These are phyloP conservation scores for Philopedon plagiatum DNA, from an alignment of 2,888 invertebrate genomes.

Conservation along the genomic window DNA sequence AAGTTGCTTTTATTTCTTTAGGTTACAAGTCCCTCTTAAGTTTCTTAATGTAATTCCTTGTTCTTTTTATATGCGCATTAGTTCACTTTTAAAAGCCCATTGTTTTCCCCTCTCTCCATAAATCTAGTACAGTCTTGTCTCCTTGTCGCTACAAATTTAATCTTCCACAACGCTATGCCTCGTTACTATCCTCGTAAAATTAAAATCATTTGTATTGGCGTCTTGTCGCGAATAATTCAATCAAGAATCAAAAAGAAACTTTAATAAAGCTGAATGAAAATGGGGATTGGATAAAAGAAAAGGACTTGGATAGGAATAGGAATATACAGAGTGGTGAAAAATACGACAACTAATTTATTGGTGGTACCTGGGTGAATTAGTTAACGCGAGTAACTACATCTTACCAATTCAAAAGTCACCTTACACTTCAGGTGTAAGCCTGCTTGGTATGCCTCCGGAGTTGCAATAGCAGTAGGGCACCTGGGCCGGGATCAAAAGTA, in stretches of 20 bases:
- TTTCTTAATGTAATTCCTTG: background rate
- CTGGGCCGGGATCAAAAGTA: too few relatives aligned
- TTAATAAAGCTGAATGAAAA: background rate
- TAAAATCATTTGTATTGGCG: constrained; percentile 27
- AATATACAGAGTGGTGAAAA: too few relatives aligned
- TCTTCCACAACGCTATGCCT: constrained; percentile 23
- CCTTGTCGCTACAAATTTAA: constrained; percentile 27
- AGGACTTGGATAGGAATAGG: too few relatives aligned
- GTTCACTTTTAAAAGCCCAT: background rate
- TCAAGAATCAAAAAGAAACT: constrained; percentile 9
- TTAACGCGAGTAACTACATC: too few relatives aligned
- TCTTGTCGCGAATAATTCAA: constrained; percentile 37
- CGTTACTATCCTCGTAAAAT: constrained; percentile 20
- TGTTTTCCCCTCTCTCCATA: constrained; percentile 28
- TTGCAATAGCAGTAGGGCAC: too few relatives aligned
- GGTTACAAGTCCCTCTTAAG: background rate
- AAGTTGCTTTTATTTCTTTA: background rate
- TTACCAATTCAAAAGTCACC: too few relatives aligned
- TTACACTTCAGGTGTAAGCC: too few relatives aligned
- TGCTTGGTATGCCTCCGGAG: too few relatives aligned
- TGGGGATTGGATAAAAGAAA: background rate
- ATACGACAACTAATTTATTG: too few relatives aligned
- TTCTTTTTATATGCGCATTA: background rate
- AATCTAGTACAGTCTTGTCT: constrained; percentile 10
- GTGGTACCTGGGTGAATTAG: too few relatives aligned